These are phyloP conservation scores for Meloidogyne exigua DNA, from an alignment of 1,140 invertebrate genomes.

Conservation along the genomic window DNA sequence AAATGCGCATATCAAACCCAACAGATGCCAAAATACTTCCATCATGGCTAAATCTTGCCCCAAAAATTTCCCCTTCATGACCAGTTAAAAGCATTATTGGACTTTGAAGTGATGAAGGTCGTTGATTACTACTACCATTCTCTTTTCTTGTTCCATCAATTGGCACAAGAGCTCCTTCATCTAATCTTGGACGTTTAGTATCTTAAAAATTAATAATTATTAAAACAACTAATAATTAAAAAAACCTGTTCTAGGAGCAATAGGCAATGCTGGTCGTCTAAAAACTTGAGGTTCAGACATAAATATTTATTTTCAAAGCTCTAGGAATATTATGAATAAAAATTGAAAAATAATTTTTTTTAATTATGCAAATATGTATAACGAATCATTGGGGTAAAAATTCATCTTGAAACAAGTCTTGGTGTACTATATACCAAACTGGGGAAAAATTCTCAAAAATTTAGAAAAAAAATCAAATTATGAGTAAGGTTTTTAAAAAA, in stretches of 20 bases:
- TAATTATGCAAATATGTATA: too few species aligned
- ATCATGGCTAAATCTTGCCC: constrained; percentile 89
- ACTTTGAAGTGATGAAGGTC: constrained; percentile 67
- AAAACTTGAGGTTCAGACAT: neutral
- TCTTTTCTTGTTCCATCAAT: neutral
- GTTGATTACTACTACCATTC: neutral
- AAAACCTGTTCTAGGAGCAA: neutral
- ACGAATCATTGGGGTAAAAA: too few species aligned
- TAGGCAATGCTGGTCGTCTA: neutral
- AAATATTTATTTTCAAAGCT: neutral
- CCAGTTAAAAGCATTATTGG: constrained; percentile 96
- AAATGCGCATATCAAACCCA: constrained; percentile 94
- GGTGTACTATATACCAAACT: too few species aligned
- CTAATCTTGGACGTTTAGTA: neutral
- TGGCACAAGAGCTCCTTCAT: neutral
- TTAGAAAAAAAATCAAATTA: too few species aligned
- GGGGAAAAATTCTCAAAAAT: too few species aligned
- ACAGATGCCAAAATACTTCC: constrained; percentile 87
- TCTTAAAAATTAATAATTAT: neutral
- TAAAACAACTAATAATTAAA: neutral
- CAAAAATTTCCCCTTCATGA: constrained; percentile 92
- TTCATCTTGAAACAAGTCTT: too few species aligned
- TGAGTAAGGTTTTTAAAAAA: too few species aligned
- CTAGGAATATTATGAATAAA: neutral
- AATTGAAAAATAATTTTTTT: neutral